These are phyloP conservation scores for Mycalesis mineus DNA, from an alignment of 2,888 invertebrate species.

Conservation along the genomic window DNA sequence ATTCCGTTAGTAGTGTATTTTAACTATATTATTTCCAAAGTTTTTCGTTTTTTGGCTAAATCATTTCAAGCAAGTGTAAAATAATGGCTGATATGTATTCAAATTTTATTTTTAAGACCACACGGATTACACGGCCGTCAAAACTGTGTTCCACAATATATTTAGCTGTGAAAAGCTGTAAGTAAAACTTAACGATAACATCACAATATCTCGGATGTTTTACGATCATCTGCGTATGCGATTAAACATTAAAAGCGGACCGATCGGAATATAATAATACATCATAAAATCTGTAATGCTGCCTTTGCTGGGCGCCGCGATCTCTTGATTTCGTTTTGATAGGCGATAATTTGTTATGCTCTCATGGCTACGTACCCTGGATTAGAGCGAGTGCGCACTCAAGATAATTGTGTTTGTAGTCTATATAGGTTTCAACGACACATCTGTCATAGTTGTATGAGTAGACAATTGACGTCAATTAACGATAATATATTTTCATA, in stretches of 20 bases:
- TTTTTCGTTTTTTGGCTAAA: too few species aligned
- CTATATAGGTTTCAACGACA: too few species aligned
- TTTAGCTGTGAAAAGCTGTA: conserved; percentile 4
- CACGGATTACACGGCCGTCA: background rate
- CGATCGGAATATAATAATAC: conserved; percentile 30
- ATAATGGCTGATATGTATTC: too few species aligned
- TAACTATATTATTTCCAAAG: too few species aligned
- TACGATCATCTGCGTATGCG: conserved; percentile 11
- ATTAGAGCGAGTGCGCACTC: background rate
- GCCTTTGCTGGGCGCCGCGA: conserved; percentile 33
- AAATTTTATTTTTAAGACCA: background rate
- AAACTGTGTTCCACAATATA: background rate
- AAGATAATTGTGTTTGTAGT: conserved; percentile 7
- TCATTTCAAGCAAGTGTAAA: too few species aligned
- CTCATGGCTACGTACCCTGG: conserved; percentile 26
- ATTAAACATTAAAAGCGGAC: conserved; percentile 28
- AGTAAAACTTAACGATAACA: conserved; percentile 11
- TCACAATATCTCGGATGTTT: background rate
- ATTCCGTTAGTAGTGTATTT: too few species aligned
- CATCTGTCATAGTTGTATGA: too few species aligned
- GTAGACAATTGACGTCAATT: too few species aligned
- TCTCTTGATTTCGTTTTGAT: conserved; percentile 70
- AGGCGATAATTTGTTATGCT: conserved; percentile 61
- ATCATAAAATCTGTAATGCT: conserved; percentile 34
- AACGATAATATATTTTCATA: too few species aligned